Percentiles rank a stretch among this genome's conserved stretches.
Conservation (phyloP, 2,113 vertebrate species). For the Gallinago paraguaiae region DNA sequence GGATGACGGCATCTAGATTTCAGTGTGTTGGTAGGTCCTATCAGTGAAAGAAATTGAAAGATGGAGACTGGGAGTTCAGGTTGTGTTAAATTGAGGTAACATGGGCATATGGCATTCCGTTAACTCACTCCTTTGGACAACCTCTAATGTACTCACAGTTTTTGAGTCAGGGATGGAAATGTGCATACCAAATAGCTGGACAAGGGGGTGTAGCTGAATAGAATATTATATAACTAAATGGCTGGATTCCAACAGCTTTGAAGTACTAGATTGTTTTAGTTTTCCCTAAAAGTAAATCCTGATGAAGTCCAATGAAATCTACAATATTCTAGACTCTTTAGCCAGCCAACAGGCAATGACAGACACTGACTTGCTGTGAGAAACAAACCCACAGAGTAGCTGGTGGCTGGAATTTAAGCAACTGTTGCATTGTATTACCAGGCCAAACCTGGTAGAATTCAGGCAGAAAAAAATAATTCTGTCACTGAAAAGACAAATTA, state of each 20-base stretch:
- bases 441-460: not conserved
- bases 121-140: not conserved
- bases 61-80: not conserved
- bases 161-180: not conserved
- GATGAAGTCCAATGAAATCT: not conserved
- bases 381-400: not conserved
- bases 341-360: not conserved
- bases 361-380: not conserved
- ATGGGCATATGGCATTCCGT: accelerated
- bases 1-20: not conserved
- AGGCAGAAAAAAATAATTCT: not conserved
- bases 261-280: not conserved
- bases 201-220: not conserved
- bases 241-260: not conserved
- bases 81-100: not conserved
- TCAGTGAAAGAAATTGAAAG: not conserved
- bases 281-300: not conserved
- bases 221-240: not conserved
- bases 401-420: not conserved
- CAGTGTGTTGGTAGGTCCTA: not conserved
- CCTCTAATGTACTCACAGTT: not conserved
- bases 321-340: not conserved
- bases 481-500: not conserved
- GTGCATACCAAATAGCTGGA: not conserved
- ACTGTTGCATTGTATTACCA: not conserved